Evolutionary conservation across 2,888 invertebrate species (phyloP), one percentile per base, ranked within the genome.

Genomic region (Pogonocherus hispidulus): DNA sequence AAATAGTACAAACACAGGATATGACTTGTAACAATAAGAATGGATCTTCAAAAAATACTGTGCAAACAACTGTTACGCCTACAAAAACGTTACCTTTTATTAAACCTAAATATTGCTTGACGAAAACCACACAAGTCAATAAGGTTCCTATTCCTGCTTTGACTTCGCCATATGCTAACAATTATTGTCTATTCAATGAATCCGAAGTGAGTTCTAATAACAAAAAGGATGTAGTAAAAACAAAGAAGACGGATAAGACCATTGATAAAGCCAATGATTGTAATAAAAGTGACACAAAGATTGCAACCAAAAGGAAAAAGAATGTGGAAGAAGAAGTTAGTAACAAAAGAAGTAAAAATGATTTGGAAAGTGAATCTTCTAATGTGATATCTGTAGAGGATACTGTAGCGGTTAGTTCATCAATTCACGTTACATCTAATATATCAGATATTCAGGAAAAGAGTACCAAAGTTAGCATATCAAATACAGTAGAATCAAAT

Each of bases 81-180:
- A 46, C 16, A 27, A 59, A 46, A 22, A 59, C 46, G 8, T 47
- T 59, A 16, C 49, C 60, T 18, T n/a, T 18, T 19, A 73, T 78
- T 51, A 68, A 46, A 66, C 73, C 77, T 4, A 80, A 80, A 68
- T 71, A 72, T n/a, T 82, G 79, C 56, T 59, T 82, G 16, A 85
- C 85, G 1, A 78, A 76, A 71, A 84, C 85, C 1, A 84, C 84
- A 2, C 85, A 84, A 71, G 80, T 84, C 4, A 86, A 85, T 78
- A 86, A 85, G 78, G 82, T 86, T 19, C 86, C 86, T 6, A 86
- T 86, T 62, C 85, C 86, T 3, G 84, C 85, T 1, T 75, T 85
- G 54, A 80, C 82, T 5, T 83, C 84, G 11, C 76, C 76, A 23
- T 83, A 82, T 75, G 79, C 78, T 16, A 75, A 71, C 35, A 60